phyloP scores from a whole-genome alignment of 2,113 vertebrate species.

The Dicaeum eximium region DNA sequence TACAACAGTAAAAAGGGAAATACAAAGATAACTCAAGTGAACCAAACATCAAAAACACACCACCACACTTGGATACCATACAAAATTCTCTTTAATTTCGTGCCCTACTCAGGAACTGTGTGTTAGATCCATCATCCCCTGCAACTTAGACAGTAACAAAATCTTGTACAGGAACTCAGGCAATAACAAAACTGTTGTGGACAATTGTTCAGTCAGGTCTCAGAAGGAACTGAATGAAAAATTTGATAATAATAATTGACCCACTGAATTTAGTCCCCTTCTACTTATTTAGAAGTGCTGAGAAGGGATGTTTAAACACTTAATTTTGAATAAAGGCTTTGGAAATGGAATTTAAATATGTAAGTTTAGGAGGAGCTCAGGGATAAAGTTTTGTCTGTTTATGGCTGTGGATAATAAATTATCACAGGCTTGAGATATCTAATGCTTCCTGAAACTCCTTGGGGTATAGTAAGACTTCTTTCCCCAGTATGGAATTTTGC shows the following conservation, averaged over 20 bases:
- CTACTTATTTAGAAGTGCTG: neutral
- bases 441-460: neutral
- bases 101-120: neutral
- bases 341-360: neutral
- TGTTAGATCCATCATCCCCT: neutral
- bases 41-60: too few species aligned
- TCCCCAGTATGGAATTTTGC: neutral
- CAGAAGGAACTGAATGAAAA: neutral
- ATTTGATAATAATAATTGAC: neutral
- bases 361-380: neutral
- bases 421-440: neutral
- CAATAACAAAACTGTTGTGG: neutral
- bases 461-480: neutral
- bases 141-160: neutral
- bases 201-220: neutral
- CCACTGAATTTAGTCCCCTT: neutral
- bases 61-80: too few species aligned
- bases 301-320: neutral
- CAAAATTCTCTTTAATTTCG: neutral
- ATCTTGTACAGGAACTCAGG: neutral
- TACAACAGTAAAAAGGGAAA: too few species aligned
- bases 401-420: neutral
- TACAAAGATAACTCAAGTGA: too few species aligned
- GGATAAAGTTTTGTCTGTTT: neutral
- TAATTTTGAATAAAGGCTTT: neutral